Evolutionary conservation across 2,113 vertebrate genomes (phyloP).

Genomic region (Corynorhinus townsendii): DNA sequence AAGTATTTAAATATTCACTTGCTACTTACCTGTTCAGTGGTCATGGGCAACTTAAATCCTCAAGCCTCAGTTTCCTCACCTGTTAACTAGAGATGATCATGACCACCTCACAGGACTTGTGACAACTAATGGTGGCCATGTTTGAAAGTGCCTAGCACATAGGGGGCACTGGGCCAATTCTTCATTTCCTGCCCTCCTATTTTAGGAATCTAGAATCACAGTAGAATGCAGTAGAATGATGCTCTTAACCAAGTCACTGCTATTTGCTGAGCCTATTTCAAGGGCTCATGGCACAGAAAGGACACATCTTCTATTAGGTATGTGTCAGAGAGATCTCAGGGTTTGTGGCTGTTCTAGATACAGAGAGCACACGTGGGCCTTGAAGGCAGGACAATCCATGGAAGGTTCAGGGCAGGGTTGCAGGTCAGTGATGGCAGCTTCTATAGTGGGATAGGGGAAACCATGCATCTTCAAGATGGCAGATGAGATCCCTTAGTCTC

Average conservation of each 20-base stretch:
- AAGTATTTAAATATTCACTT: background rate
- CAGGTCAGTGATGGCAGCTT: background rate
- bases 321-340: background rate
- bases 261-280: background rate
- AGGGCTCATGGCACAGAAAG: background rate
- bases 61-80: background rate
- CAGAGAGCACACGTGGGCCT: rapidly evolving
- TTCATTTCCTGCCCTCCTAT: background rate
- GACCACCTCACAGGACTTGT: background rate
- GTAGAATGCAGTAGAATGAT: too few species aligned
- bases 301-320: too few species aligned
- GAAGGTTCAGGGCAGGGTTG: background rate
- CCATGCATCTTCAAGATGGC: background rate
- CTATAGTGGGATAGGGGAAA: rapidly evolving
- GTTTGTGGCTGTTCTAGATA: background rate
- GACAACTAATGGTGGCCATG: background rate
- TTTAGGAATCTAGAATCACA: background rate
- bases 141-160: background rate
- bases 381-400: background rate
- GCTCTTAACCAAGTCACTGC: background rate
- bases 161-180: rapidly evolving
- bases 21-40: background rate
- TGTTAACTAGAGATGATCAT: background rate
- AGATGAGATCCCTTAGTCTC: background rate
- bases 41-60: background rate